phyloP scores from a whole-genome alignment of 2,113 vertebrate species.

The Vidua chalybeata region DNA sequence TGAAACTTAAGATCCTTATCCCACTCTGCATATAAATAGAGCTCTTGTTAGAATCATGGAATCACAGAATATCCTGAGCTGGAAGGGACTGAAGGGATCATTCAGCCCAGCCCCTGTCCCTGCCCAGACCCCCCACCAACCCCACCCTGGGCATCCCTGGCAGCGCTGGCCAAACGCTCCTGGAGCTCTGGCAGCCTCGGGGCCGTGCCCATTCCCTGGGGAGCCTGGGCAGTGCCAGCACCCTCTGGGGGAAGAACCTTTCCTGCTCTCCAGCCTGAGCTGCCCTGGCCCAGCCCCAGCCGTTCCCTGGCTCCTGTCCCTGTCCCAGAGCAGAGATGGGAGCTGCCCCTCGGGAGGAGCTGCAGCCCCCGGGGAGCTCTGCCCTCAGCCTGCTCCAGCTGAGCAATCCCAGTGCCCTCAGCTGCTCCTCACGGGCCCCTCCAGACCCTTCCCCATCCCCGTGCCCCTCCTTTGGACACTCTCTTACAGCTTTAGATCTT shows the following conservation, averaged over 20 bases:
- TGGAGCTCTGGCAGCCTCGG: not conserved
- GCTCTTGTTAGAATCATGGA: not conserved
- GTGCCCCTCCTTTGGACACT: not conserved
- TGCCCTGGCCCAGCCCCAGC: not conserved
- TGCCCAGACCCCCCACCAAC: not conserved
- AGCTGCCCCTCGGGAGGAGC: not conserved
- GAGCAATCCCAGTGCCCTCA: not conserved
- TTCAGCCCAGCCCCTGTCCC: accelerated
- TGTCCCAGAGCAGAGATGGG: not conserved
- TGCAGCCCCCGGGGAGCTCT: not conserved
- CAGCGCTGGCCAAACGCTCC: not conserved
- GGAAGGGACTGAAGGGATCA: accelerated
- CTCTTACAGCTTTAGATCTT: not conserved
- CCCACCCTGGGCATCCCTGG: not conserved
- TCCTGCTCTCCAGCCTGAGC: not conserved
- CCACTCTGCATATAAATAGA: not conserved
- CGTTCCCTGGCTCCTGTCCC: not conserved
- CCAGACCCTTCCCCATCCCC: not conserved
- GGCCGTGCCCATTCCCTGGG: not conserved
- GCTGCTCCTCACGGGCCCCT: not conserved
- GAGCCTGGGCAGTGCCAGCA: not conserved
- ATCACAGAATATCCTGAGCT: not conserved
- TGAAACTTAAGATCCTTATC: not conserved
- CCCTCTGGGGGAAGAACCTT: not conserved
- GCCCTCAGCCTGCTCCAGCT: not conserved